Percentiles rank a stretch among this genome's conserved stretches.
These are phyloP conservation scores for Tetranychus piercei DNA, from an alignment of 2,888 invertebrate species.

Conservation along the genomic window DNA sequence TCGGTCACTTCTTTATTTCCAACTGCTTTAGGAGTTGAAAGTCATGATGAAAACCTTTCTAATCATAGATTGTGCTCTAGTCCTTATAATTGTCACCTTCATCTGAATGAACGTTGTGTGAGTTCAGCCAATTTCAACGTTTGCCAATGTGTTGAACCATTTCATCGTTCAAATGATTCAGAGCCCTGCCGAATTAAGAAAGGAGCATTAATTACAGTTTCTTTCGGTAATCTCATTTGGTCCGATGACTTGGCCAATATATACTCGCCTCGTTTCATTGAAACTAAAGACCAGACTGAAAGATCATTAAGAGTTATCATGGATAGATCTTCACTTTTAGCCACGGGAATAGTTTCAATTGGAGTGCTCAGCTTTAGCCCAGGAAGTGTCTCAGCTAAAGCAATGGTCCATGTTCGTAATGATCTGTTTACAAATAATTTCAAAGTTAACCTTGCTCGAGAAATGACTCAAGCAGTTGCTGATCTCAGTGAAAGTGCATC, in stretches of 20 bases:
- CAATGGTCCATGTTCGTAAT: neutral
- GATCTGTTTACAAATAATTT: neutral
- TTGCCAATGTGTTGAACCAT: slow-evolving; percentile 10
- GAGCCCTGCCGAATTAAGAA: neutral
- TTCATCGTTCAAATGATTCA: neutral
- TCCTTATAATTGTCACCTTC: neutral
- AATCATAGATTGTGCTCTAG: too few relatives aligned
- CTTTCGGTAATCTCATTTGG: neutral
- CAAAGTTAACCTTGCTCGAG: neutral
- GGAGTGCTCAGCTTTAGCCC: neutral
- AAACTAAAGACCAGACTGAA: neutral
- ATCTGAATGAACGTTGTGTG: slow-evolving; percentile 11
- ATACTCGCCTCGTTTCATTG: neutral
- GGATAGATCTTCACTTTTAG: neutral
- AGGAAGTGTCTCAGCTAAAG: neutral
- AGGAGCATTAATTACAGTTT: neutral
- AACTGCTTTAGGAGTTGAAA: too few relatives aligned
- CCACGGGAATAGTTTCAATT: neutral
- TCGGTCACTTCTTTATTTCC: too few relatives aligned
- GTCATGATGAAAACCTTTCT: too few relatives aligned
- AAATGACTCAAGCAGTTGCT: neutral
- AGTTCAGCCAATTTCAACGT: neutral
- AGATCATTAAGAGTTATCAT: neutral
- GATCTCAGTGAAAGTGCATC: neutral
- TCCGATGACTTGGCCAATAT: neutral